Evolutionary conservation across 35 echinoderm and acorn worm species (phyloP).

Genomic region (Ptychodera flava): DNA sequence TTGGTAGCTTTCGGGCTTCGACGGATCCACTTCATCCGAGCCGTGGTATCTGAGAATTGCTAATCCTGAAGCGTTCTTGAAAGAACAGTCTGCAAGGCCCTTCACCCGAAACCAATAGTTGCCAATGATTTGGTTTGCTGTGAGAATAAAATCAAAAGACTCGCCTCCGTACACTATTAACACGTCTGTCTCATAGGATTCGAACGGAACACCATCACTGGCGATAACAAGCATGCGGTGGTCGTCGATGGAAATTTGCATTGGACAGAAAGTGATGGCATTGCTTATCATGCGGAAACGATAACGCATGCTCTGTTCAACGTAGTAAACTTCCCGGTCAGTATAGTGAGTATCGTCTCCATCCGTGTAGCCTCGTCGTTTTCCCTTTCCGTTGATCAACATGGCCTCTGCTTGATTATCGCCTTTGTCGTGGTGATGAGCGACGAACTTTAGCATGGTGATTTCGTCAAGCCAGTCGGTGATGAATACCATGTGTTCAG

Average conservation of each 20-base stretch:
- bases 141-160: constrained; percentile 54
- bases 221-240: constrained; percentile 70
- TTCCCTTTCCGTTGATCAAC: constrained; percentile 86
- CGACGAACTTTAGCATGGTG: constrained; percentile 60
- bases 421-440: constrained; percentile 70
- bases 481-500: constrained; percentile 61
- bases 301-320: constrained; percentile 35
- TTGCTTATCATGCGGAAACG: constrained; percentile 74
- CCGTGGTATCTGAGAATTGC: constrained; percentile 71
- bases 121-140: constrained; percentile 34
- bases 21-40: constrained; percentile 38
- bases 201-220: constrained; percentile 55
- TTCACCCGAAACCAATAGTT: constrained; percentile 82
- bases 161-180: constrained; percentile 75
- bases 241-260: constrained; percentile 68
- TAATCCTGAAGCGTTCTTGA: constrained; percentile 35
- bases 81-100: constrained; percentile 40
- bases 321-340: constrained; percentile 25
- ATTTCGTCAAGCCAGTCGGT: constrained; percentile 78
- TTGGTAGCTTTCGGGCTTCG: constrained; percentile 19
- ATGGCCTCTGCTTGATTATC: constrained; percentile 78
- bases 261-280: constrained; percentile 59
- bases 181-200: constrained; percentile 35
- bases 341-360: constrained; percentile 2
- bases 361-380: background rate